Evolutionary conservation across 2,888 invertebrate genomes (phyloP).

Genomic region (Phoronis australis): DNA sequence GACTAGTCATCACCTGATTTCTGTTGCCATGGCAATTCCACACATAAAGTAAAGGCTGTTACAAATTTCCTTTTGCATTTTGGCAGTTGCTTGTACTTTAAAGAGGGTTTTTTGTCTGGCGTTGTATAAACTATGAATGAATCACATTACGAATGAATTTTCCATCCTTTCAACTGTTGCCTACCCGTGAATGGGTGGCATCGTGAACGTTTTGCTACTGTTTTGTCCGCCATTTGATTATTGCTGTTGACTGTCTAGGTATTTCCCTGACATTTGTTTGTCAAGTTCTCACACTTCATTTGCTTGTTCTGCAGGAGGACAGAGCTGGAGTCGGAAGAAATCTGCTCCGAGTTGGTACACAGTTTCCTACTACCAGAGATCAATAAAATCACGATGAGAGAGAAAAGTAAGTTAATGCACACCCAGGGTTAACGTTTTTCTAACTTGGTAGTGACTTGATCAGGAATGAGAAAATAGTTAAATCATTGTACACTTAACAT

Average conservation of each 20-base stretch:
- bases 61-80: too few relatives aligned
- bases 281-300: neutral
- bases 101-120: too few relatives aligned
- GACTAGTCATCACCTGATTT: too few relatives aligned
- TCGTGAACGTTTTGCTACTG: neutral
- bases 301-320: conserved; percentile 30
- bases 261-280: neutral
- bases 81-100: too few relatives aligned
- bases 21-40: too few relatives aligned
- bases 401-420: conserved; percentile 44
- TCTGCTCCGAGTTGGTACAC: conserved; percentile 54
- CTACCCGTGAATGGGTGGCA: neutral
- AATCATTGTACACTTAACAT: too few relatives aligned
- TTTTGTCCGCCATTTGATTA: neutral
- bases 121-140: too few relatives aligned
- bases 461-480: too few relatives aligned
- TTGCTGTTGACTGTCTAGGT: neutral
- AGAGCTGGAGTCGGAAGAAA: conserved; percentile 52
- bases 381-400: conserved; percentile 41
- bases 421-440: conserved; percentile 55
- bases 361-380: conserved; percentile 55
- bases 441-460: conserved; percentile 53
- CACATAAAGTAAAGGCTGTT: too few relatives aligned
- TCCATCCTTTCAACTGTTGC: too few relatives aligned
- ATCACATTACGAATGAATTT: too few relatives aligned